A percentile compares a stretch with the other conserved stretches of the same genome.
phyloP scores from a whole-genome alignment of 2,888 invertebrate species.

The Melanargia galathea region DNA sequence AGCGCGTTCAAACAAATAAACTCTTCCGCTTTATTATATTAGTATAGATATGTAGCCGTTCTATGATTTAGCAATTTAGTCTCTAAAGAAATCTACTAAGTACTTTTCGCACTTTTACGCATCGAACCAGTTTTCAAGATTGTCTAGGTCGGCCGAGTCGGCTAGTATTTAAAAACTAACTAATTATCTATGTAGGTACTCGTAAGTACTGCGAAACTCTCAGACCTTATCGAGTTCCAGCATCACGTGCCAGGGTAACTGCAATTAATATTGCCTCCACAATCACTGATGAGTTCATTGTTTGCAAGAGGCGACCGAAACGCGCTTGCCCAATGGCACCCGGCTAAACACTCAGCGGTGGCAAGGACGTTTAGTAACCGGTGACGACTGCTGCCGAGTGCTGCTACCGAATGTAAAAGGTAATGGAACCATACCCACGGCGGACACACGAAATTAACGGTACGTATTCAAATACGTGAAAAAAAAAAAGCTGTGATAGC shows the following conservation, averaged over 20 bases:
- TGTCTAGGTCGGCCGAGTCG: no score
- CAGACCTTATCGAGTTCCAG: conserved; percentile 44
- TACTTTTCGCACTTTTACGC: no score
- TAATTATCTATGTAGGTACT: not conserved
- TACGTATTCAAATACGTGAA: no score
- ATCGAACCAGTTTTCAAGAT: no score
- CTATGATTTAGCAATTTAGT: no score
- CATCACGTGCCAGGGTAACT: conserved; percentile 47
- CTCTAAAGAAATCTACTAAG: no score
- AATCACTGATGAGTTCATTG: conserved; percentile 74
- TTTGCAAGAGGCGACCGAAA: conserved; percentile 70
- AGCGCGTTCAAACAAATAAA: no score
- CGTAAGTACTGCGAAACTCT: conserved; percentile 25
- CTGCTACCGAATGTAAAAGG: conserved; percentile 24
- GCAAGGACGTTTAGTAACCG: conserved; percentile 60
- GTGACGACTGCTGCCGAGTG: conserved; percentile 49
- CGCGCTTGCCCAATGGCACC: conserved; percentile 63
- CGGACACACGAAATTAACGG: no score
- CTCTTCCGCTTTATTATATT: no score
- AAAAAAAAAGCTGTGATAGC: no score
- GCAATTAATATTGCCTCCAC: conserved; percentile 68
- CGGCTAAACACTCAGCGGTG: conserved; percentile 53
- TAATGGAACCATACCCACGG: no score
- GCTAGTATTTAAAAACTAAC: not conserved
- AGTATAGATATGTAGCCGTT: no score